Base-by-base conservation (phyloP, 1,140 invertebrate species). In the Heliothis subflexa region DNA sequence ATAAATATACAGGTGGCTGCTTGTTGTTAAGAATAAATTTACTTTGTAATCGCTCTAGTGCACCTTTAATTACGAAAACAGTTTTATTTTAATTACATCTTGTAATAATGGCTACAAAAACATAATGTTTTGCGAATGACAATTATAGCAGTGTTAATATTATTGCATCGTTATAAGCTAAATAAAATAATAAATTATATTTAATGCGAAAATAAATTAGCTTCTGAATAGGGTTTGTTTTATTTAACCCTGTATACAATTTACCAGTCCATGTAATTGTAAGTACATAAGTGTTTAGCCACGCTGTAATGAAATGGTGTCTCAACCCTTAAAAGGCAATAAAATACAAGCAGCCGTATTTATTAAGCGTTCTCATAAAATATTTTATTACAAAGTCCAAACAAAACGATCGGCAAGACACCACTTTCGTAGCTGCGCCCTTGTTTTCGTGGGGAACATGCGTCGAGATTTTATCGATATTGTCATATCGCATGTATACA, bases 391-490 rank as follows among this genome's bases (percentile, higher is more conserved):
- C 71, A 47, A 61, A 47, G 54, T 59, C 71, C 54, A 73, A 73
- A 73, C 71, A 21, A 28, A 73, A 73, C 54, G 71, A 47, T 59
- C 55, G 33, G 61, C 54, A 59, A 73, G 68, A 73, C 71, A 73
- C 55, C 55, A 73, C 18, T 73, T 73, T 45, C 11, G 40, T 64
- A 64, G 40, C 28, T 25, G n/a, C 25, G 40, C 71, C 71, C 71
- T 59, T 73, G 55, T 64, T 64, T 73, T 75, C 33, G 57, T 62
- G 47, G 47, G 47, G 45, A 28, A 75, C 33, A 72, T 72, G 68
- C 68, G 52, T 55, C n/a, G 52, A 64, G 47, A 64, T 75, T 75
- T 75, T 75, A 75, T 75, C 73, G 73, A 75, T 75, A 64, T 75
- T 75, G 73, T 75, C 28, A 75, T 75, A 49, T 75, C 28, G 49